phyloP scores from a whole-genome alignment of 2,113 vertebrate genomes.

The Meleagris gallopavo region DNA sequence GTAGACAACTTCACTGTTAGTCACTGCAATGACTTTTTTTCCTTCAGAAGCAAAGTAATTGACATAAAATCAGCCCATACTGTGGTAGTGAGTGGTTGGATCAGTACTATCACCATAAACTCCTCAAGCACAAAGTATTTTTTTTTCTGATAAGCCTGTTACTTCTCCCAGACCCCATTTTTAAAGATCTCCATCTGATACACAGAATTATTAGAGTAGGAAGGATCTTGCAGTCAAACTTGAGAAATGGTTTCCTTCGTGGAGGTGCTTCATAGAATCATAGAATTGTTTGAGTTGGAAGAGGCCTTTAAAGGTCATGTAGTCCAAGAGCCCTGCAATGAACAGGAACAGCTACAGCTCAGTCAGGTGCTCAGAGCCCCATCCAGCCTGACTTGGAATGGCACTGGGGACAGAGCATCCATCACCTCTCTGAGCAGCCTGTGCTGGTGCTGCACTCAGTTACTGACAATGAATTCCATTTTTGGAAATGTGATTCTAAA shows the following conservation, averaged over 20 bases:
- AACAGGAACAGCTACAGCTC: background rate
- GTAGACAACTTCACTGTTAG: constrained; percentile 1
- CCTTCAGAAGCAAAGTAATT: constrained; percentile 32
- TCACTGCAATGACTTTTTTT: constrained; percentile 40
- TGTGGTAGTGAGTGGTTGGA: background rate
- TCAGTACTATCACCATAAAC: background rate
- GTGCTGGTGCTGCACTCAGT: background rate
- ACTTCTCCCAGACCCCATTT: background rate
- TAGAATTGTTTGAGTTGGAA: background rate
- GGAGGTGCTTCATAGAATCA: background rate
- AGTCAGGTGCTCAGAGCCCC: background rate
- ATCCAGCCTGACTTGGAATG: background rate
- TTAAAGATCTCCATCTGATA: background rate
- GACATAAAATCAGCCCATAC: background rate
- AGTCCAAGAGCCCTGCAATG: background rate
- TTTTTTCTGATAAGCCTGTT: background rate
- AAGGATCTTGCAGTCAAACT: background rate
- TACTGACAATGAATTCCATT: background rate
- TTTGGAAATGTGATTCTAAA: background rate
- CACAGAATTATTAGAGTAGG: background rate
- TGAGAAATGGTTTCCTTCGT: background rate
- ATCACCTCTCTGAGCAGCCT: background rate
- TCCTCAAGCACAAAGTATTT: background rate
- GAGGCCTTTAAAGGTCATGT: background rate
- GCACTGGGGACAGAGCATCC: background rate